These are phyloP conservation scores for Glareola pratincola DNA, from an alignment of 2,113 vertebrate species.

Conservation along the genomic window DNA sequence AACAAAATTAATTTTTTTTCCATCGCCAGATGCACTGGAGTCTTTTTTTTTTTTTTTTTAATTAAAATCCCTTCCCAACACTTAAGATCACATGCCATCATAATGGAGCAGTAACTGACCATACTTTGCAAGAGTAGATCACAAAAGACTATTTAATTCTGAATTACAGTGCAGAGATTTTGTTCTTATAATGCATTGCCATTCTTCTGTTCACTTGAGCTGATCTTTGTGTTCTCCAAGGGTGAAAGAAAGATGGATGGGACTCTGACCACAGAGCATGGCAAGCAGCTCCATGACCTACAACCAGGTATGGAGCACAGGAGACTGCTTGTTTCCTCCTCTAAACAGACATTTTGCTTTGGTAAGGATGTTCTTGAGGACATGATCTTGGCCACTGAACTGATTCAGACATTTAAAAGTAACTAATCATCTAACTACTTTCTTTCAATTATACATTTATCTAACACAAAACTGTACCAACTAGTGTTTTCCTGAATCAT, in stretches of 20 bases:
- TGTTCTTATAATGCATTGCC: background rate
- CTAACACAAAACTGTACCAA: background rate
- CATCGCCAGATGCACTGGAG: conserved; percentile 42
- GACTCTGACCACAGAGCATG: background rate
- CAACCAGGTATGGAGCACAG: background rate
- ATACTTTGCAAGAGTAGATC: background rate
- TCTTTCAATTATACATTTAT: background rate
- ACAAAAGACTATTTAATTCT: background rate
- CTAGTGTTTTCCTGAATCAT: background rate
- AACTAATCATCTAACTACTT: background rate
- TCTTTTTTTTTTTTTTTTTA: background rate
- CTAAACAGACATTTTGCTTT: background rate
- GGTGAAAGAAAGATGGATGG: background rate
- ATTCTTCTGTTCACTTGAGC: background rate
- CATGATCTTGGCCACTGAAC: background rate
- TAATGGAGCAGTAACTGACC: background rate
- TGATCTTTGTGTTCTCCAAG: background rate
- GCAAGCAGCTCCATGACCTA: background rate
- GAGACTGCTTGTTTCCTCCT: background rate
- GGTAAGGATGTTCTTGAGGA: background rate
- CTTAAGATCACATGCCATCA: background rate
- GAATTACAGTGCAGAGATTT: background rate
- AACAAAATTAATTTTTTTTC: conserved; percentile 65
- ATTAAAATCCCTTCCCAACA: conserved; percentile 22
- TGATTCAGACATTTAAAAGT: background rate